These are phyloP conservation scores for Cantharis rufa DNA, from an alignment of 2,888 invertebrate genomes.

Conservation along the genomic window DNA sequence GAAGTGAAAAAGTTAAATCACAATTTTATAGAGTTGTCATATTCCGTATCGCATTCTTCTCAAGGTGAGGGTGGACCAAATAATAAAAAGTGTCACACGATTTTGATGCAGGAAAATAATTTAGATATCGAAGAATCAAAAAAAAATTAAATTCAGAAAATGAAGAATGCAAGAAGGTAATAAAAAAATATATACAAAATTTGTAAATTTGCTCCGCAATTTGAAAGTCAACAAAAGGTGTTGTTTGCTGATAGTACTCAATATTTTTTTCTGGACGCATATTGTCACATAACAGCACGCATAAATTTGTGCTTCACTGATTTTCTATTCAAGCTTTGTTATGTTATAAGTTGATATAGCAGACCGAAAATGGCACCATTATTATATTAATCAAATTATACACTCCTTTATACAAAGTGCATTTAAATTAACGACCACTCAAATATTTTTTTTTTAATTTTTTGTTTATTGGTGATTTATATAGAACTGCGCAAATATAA, in stretches of 20 bases:
- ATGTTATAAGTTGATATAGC: constrained; percentile 14
- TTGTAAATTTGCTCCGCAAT: not conserved
- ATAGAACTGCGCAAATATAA: not conserved
- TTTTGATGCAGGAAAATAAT: not conserved
- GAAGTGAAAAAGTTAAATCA: constrained; percentile 40
- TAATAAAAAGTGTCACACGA: not conserved
- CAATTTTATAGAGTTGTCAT: constrained; percentile 46
- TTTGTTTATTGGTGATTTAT: not conserved
- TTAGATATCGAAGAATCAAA: not conserved
- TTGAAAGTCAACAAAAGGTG: not conserved
- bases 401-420: not conserved
- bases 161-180: not conserved
- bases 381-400: constrained; percentile 3
- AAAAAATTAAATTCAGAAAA: not conserved
- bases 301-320: constrained; percentile 21
- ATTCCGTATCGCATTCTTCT: constrained; percentile 24
- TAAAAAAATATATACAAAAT: not conserved
- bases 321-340: constrained; percentile 14
- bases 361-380: constrained; percentile 12
- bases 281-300: constrained; percentile 16
- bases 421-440: not conserved
- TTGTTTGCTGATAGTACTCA: constrained; percentile 1
- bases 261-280: constrained; percentile 12
- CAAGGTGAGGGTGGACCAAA: constrained; percentile 17
- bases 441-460: not conserved